Base-by-base conservation (phyloP, 2,888 invertebrate species). In the Mythimna impura region DNA sequence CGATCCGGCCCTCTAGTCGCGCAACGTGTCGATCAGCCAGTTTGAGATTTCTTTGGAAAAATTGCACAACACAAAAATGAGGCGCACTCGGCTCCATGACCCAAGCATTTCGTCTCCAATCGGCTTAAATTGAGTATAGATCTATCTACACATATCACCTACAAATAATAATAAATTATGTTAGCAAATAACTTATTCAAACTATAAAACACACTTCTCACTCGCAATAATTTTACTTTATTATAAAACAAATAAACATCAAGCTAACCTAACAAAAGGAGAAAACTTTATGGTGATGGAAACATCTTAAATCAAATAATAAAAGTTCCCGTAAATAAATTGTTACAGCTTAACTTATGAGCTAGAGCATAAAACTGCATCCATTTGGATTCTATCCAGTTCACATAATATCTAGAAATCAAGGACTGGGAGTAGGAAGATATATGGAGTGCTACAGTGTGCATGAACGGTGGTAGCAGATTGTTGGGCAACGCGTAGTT, bases 301-400 rank as follows among this genome's bases (percentile, higher is more conserved):
- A 62, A 60, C 30, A 36, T 67, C 47, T 66, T 63, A 75, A 54
- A 62, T 63, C 54, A 57, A 50, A 65, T 62, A 68, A 67, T 63
- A 81, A 82, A 78, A 66, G 34, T 60, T 52, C 55, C 40, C 12
- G 71, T 72, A 72, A 79, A 72, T 83, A 73, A 47, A 68, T 60
- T 47, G 57, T 73, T 60, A 80, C 52, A 43, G 30, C 20, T 73
- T 30, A 68, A 62, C 62, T 79, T 79, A 58, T 55, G 40, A 73
- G 25, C 22, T 25, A 9, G 34, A 54, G 58, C 36, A 64, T 77
- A 71, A 77, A 72, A 82, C 34, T 82, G 69, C 65, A 71, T 55
- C 68, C 63, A 84, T 84, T 84, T 81, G 78, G 72, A 77, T 65
- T 77, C 20, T 10, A 54, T 64, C 71, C 85, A 82, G 82, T 58